Evolutionary conservation across 2,113 vertebrate genomes (phyloP).

Genomic region (Tylochromis polylepis): DNA sequence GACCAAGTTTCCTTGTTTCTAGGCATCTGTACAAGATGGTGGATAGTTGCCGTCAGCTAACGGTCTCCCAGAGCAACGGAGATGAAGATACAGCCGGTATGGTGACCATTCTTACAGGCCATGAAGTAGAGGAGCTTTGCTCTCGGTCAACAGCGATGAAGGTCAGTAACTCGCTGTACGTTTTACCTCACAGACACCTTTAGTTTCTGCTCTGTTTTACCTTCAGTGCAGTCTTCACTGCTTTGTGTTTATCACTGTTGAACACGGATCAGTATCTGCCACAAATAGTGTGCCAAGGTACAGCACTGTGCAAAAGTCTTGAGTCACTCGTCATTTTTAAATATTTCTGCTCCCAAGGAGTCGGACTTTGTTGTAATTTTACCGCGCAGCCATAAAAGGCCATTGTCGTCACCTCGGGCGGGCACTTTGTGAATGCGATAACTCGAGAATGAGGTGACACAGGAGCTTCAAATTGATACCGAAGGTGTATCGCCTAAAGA

Average conservation of each 20-base stretch:
- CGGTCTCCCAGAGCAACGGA: constrained; percentile 84
- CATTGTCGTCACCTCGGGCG: fast-evolving
- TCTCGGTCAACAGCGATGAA: constrained; percentile 83
- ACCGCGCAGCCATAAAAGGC: neutral
- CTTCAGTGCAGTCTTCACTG: neutral
- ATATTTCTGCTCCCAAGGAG: neutral
- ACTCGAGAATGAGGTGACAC: neutral
- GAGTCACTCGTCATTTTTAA: neutral
- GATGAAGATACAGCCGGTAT: constrained; percentile 92
- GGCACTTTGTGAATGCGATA: fast-evolving
- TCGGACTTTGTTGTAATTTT: neutral
- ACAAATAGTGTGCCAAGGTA: fast-evolving
- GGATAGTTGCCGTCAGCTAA: constrained; percentile 94
- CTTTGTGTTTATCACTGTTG: neutral
- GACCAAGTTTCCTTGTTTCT: neutral
- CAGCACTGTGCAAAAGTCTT: neutral
- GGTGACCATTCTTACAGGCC: constrained; percentile 92
- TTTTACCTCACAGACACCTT: neutral
- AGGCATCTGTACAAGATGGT: constrained; percentile 97
- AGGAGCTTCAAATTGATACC: neutral
- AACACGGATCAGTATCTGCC: neutral
- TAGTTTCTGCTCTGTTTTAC: neutral
- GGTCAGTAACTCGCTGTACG: constrained; percentile 65
- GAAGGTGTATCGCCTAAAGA: neutral
- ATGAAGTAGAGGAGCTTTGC: constrained; percentile 76